These are phyloP conservation scores for Orgyia antiqua DNA, from an alignment of 2,888 invertebrate genomes.

Conservation along the genomic window DNA sequence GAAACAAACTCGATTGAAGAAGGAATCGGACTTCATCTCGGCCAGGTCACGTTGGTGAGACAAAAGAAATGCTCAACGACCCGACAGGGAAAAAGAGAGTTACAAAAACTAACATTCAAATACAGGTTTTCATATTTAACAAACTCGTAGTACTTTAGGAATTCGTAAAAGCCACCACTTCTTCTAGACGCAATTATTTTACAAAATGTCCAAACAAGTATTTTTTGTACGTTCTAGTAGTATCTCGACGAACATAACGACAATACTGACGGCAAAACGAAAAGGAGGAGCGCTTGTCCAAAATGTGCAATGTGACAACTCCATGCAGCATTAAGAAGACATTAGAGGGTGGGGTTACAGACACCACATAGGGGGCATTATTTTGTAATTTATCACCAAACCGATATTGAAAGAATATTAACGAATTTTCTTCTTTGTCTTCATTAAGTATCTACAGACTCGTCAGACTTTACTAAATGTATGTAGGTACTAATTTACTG, in stretches of 20 bases:
- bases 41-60: slow-evolving; percentile 71
- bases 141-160: slow-evolving; percentile 51
- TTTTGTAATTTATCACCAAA: slow-evolving; percentile 63
- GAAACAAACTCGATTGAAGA: slow-evolving; percentile 61
- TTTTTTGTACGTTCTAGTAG: too few species aligned
- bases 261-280: slow-evolving; percentile 32
- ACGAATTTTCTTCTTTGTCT: slow-evolving; percentile 9
- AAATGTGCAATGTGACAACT: slow-evolving; percentile 70
- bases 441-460: not conserved
- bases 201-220: too few species aligned
- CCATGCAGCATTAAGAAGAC: slow-evolving; percentile 73
- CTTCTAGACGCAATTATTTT: too few species aligned
- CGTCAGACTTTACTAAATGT: slow-evolving; percentile 5
- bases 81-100: slow-evolving; percentile 50
- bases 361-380: slow-evolving; percentile 56
- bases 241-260: slow-evolving; percentile 16
- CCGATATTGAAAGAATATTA: slow-evolving; percentile 40
- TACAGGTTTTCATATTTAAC: slow-evolving; percentile 68
- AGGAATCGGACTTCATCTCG: slow-evolving; percentile 63
- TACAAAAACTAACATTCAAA: slow-evolving; percentile 62
- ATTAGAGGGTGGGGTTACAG: slow-evolving; percentile 58
- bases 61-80: slow-evolving; percentile 63
- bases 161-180: too few species aligned
- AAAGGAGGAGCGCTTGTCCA: slow-evolving; percentile 46
- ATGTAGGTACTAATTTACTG: too few species aligned